A percentile compares a stretch with the other conserved stretches of the same genome.
Evolutionary conservation across 2,113 vertebrate species (phyloP).

Genomic region (Toxotes chatareus): DNA sequence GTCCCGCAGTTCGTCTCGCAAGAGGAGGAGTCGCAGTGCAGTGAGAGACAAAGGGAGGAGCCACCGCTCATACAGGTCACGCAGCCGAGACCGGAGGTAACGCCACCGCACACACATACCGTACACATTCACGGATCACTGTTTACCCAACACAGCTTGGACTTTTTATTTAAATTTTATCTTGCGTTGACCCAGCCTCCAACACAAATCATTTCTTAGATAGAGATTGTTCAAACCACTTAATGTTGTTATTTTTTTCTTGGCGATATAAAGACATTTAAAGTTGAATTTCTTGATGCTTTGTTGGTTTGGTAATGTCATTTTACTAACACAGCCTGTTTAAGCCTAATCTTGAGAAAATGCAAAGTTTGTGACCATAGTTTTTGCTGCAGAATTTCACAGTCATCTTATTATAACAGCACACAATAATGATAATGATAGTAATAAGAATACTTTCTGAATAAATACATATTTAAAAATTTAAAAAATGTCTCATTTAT

Average conservation of each 20-base stretch:
- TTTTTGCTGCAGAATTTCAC: too few species aligned
- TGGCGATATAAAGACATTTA: background rate
- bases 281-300: background rate
- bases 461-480: background rate
- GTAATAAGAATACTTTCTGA: background rate
- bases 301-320: background rate
- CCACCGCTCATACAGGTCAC: slow-evolving; percentile 90
- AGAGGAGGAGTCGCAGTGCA: slow-evolving; percentile 90
- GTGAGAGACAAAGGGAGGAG: slow-evolving; percentile 89
- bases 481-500: background rate
- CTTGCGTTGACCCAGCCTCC: background rate
- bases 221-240: background rate
- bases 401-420: background rate
- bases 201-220: background rate
- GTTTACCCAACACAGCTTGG: background rate
- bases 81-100: slow-evolving; percentile 92
- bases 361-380: background rate
- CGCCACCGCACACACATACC: background rate
- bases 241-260: background rate
- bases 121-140: background rate
- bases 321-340: background rate
- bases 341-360: background rate
- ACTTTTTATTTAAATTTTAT: background rate
- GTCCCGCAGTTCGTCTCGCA: slow-evolving; percentile 90
- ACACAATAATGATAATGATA: background rate